phyloP scores from a whole-genome alignment of 2,113 vertebrate genomes.

The Columba livia region DNA sequence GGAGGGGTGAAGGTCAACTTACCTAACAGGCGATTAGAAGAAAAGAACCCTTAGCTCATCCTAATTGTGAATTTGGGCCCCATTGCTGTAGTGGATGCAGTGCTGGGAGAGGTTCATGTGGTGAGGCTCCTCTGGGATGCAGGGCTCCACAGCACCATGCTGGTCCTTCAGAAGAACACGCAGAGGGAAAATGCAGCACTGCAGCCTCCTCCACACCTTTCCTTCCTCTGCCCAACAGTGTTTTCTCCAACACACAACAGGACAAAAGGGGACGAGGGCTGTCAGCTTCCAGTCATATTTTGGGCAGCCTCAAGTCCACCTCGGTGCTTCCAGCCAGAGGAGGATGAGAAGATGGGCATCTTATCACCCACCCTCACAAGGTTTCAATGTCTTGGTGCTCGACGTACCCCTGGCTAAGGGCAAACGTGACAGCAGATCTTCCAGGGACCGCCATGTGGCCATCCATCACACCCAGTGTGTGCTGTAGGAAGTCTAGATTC shows the following conservation, averaged over 20 bases:
- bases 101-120: neutral
- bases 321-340: neutral
- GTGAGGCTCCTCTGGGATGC: neutral
- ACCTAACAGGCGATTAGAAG: neutral
- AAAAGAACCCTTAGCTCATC: neutral
- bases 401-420: accelerated
- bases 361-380: neutral
- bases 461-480: neutral
- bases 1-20: neutral
- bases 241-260: neutral
- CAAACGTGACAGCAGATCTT: neutral
- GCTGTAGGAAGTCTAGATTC: neutral
- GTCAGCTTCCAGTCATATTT: neutral
- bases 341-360: neutral
- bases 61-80: neutral
- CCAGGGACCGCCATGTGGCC: accelerated
- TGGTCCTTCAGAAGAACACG: neutral
- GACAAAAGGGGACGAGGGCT: neutral
- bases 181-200: neutral
- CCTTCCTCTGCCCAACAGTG: neutral
- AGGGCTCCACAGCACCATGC: neutral
- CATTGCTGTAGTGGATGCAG: neutral
- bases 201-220: accelerated
- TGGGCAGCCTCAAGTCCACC: neutral
- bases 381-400: accelerated